Conservation (phyloP, 2,797 vertebrate species). For the Kryptolebias ocellatus region DNA sequence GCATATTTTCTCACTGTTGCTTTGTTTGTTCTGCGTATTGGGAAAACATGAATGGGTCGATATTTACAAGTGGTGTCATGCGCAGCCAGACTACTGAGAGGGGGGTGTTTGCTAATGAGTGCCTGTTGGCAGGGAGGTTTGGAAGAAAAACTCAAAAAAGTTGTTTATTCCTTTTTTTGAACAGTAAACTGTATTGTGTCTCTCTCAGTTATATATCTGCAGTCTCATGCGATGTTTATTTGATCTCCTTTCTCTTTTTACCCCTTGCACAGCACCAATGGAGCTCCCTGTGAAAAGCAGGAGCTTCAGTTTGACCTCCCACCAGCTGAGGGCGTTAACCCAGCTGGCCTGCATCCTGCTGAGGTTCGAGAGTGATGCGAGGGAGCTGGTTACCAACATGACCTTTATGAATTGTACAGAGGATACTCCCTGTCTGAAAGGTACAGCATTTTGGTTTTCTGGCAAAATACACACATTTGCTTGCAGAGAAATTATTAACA, state of each 20-base stretch:
- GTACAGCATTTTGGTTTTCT: conserved; percentile 56
- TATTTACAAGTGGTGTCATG: conserved; percentile 72
- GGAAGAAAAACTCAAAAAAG: conserved; percentile 52
- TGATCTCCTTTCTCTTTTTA: conserved; percentile 9
- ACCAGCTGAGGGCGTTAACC: conserved; percentile 88
- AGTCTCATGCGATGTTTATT: conserved; percentile 22
- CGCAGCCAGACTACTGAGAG: conserved; percentile 39
- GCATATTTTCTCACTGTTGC: conserved; percentile 67
- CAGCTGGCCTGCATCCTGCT: conserved; percentile 85
- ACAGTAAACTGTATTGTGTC: conserved; percentile 41
- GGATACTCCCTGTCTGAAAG: conserved; percentile 82
- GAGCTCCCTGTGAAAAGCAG: conserved; percentile 78
- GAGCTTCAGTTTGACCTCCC: conserved; percentile 85
- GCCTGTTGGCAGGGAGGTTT: conserved; percentile 44
- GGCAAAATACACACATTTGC: background rate
- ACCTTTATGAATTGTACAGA: conserved; percentile 78
- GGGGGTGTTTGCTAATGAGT: conserved; percentile 62
- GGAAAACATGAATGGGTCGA: conserved; percentile 76
- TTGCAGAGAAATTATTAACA: no score
- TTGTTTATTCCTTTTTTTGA: conserved; percentile 51
- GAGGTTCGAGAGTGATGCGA: conserved; percentile 86
- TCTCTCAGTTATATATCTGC: conserved; percentile 31
- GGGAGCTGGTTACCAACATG: conserved; percentile 83
- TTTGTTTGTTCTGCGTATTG: conserved; percentile 70
- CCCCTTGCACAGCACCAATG: conserved; percentile 74